Conservation (phyloP, 2,797 vertebrate species). For the Cossypha dichroa region DNA sequence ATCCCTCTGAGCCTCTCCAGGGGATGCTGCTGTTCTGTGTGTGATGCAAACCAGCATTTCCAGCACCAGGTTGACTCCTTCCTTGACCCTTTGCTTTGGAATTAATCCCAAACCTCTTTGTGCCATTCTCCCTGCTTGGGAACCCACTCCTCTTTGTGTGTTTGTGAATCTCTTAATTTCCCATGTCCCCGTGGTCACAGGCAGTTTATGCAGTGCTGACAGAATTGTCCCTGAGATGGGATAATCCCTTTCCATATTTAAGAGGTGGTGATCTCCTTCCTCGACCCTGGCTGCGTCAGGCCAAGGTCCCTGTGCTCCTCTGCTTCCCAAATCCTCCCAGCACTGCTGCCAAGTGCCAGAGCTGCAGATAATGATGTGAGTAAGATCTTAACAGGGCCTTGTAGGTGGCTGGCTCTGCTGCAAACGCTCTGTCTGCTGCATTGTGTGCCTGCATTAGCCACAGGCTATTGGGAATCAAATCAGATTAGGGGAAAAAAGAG, state of each 20-base stretch:
- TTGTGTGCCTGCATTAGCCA: slow-evolving; percentile 50
- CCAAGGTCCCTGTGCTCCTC: background rate
- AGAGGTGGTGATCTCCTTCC: background rate
- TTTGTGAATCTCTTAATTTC: background rate
- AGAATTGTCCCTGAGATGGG: background rate
- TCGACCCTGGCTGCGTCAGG: background rate
- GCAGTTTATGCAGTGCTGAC: slow-evolving; percentile 29
- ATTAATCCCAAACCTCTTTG: slow-evolving; percentile 21
- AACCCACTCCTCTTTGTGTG: slow-evolving; percentile 2
- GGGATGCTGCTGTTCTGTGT: background rate
- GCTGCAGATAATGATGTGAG: slow-evolving; percentile 22
- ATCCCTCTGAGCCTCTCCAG: background rate
- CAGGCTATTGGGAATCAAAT: slow-evolving; percentile 67
- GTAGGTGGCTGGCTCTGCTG: slow-evolving; percentile 12
- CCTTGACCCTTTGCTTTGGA: background rate
- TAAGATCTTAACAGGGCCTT: slow-evolving; percentile 12
- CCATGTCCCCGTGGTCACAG: background rate
- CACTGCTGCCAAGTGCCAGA: background rate
- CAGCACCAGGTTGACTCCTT: background rate
- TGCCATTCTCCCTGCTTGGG: slow-evolving; percentile 26
- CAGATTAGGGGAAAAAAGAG: slow-evolving; percentile 64
- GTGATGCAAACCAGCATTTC: background rate
- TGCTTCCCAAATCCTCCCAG: background rate
- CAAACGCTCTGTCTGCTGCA: slow-evolving; percentile 19
- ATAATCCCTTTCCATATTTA: slow-evolving; percentile 39